phyloP scores from a whole-genome alignment of 2,113 vertebrate species.

The Petrocephalus microphthalmus region DNA sequence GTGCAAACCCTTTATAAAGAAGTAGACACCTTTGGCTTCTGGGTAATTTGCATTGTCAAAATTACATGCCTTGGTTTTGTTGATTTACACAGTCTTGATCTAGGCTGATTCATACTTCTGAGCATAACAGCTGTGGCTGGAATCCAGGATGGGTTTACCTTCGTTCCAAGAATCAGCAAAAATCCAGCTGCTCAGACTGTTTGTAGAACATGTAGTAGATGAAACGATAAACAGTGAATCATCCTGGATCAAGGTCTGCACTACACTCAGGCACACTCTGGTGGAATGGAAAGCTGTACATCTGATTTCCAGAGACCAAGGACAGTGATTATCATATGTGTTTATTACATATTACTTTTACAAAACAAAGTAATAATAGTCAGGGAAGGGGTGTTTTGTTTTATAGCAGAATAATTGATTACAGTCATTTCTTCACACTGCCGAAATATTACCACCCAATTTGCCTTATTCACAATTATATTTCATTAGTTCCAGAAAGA shows the following conservation, averaged over 20 bases:
- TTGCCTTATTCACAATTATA: background rate
- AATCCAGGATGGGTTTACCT: conserved; percentile 6
- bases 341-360: background rate
- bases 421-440: background rate
- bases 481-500: background rate
- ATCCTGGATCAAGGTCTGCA: background rate
- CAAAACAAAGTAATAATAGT: background rate
- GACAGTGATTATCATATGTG: background rate
- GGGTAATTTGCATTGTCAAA: background rate
- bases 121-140: background rate
- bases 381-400: background rate
- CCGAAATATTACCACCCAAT: background rate
- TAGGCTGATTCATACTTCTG: background rate
- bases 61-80: background rate
- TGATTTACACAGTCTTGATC: background rate
- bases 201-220: background rate
- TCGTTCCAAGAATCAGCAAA: background rate
- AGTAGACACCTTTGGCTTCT: background rate
- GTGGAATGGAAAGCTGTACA: background rate
- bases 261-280: background rate
- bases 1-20: background rate
- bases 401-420: background rate
- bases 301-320: background rate
- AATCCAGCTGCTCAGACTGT: conserved; percentile 5
- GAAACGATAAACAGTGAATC: background rate